Base-by-base conservation (phyloP, 30 jellyfish, hydroid and myxozoan species). In the Clytia hemisphaerica region DNA sequence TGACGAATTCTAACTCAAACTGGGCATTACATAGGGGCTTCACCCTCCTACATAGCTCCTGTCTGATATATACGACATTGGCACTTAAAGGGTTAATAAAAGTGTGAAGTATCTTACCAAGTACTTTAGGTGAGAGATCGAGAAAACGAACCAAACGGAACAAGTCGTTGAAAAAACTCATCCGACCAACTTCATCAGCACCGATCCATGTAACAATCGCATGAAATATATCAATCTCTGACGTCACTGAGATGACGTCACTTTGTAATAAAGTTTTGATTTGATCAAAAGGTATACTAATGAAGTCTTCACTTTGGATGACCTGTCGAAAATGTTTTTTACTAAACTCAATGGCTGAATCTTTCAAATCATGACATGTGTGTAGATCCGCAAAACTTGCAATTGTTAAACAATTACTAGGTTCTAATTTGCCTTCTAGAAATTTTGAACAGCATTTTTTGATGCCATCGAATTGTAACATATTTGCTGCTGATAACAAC, bases 171-270 rank as follows among this genome's bases (percentile, higher is more conserved):
- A 83, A 61, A 29, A n/a, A 58, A 22, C 59, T 28, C 5, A n/a
- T 64, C 36, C 92, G 68, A 2, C 27, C 57, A 15, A 26, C 81
- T 25, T 12, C 30, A 28, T 83, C 84, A 59, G 64, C 73, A 37
- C 66, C 58, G 34, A 75, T 73, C 95, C 95, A 83, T 29, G 77
- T 18, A 57, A 83, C 71, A 28, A 53, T 58, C 54, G 92, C 91
- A 57, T 83, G 92, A 77, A 83, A 83, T 32, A 83, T 92, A 57
- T 83, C 95, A 33, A 74, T 83, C 64, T 83, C 95, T 0, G 95
- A 18, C 12, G 73, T 64, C 45, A 83, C 67, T n/a, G 76, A 73
- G 75, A 83, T 80, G 54, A 76, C 58, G 12, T 68, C 85, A 54
- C 80, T 65, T 10, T 73, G n/a, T 36, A 83, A 66, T 59, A 83